Percentiles rank a stretch among this genome's conserved stretches.
Evolutionary conservation across 2,888 invertebrate species (phyloP).

Genomic region (Chironomus tentans): DNA sequence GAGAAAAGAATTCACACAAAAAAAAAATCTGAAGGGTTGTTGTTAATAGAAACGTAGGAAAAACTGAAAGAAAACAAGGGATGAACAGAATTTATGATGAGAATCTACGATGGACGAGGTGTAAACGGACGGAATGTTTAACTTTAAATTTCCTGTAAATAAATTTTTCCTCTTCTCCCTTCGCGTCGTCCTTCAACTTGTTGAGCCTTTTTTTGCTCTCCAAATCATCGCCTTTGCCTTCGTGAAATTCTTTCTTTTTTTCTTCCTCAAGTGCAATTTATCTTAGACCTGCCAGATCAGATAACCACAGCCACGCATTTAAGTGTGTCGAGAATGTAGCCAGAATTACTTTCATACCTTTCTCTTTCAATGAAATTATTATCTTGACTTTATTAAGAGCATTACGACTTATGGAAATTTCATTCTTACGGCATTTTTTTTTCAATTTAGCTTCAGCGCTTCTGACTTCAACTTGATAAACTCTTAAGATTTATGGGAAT

Average conservation of each 20-base stretch:
- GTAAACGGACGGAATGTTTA: too few species aligned
- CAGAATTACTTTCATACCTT: not conserved
- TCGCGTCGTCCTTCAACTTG: constrained; percentile 8
- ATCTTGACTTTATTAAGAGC: constrained; percentile 24
- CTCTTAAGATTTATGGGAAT: constrained; percentile 27
- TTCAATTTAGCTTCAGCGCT: constrained; percentile 2
- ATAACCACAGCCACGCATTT: constrained; percentile 3
- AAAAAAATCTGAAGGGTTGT: too few species aligned
- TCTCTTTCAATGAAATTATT: constrained; percentile 21
- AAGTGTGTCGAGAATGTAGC: not conserved
- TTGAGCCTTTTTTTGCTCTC: constrained; percentile 5
- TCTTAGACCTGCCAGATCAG: constrained; percentile 18
- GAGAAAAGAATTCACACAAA: too few species aligned
- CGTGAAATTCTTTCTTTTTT: too few species aligned
- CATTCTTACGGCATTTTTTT: not conserved
- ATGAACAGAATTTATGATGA: too few species aligned
- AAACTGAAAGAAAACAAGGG: too few species aligned
- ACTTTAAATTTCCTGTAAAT: too few species aligned
- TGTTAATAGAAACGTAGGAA: too few species aligned
- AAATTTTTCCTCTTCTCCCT: too few species aligned
- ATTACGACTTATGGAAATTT: constrained; percentile 15
- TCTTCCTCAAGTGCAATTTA: not conserved
- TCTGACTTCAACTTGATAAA: constrained; percentile 26
- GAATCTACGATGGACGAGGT: too few species aligned
- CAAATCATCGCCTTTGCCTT: not conserved